Base-by-base conservation (phyloP, 2,888 invertebrate genomes). In the Dolichomitus sp. region DNA sequence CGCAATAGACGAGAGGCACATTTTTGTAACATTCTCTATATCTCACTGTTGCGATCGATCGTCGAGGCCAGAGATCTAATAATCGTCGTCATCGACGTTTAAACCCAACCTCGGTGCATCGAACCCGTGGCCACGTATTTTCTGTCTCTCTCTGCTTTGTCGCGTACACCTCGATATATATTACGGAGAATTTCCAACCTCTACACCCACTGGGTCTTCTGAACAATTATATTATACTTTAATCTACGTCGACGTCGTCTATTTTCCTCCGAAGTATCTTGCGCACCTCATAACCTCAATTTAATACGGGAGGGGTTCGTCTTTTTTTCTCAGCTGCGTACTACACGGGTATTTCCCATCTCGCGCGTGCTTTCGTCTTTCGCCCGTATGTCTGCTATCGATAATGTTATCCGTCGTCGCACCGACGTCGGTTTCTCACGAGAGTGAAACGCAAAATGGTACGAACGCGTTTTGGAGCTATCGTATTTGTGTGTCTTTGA, bases 391-490 rank as follows among this genome's bases (percentile, higher is more conserved):
- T 52, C 40, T 40, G 33, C 30, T 66, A 54, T 72, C 40, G 59
- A 76, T 54, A 76, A 83, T 83, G 61, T 52, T 27, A 66, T 80
- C 61, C 66, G 70, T 79, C 70, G 74, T 37, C 61, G 33, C 27
- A 45, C 17, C 48, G 66, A 83, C 66, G 50, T 83, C 50, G 42
- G 69, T 76, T 66, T 69, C 19, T 68, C 66, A 63, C 75, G 66
- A 76, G 59, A 68, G 52, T 66, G 19, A 68, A 37, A 61, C 61
- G 61, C 52, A 80, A 83, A 80, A 83, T 83, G 83, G 83, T 83
- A 80, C 50, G 45, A 30, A 54, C n/a, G 65, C 37, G 40, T 52
- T 74, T 52, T 12, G 7, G 12, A n/a, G 6, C 23, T 9, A n/a
- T n/a, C 50, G 2, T 33, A 23, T 14, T 12, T 6, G 5, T n/a